Percentiles rank a stretch among this genome's conserved stretches.
These are phyloP conservation scores for Pheosia tremula DNA, from an alignment of 2,888 invertebrate genomes.

Conservation along the genomic window DNA sequence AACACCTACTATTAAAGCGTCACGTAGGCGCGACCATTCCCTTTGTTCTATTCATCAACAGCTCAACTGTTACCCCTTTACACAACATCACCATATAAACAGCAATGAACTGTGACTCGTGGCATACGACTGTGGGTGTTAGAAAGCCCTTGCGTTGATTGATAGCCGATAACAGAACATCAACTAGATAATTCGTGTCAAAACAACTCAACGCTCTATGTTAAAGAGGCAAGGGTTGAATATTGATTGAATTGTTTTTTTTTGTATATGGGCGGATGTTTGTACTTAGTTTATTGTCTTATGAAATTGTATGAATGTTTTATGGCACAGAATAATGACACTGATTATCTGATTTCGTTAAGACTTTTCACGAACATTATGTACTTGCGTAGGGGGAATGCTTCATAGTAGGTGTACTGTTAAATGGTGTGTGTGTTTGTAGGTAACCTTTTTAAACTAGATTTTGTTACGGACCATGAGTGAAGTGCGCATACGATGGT, in stretches of 20 bases:
- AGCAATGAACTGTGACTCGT: constrained; percentile 15
- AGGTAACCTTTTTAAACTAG: too few relatives aligned
- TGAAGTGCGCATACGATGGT: too few relatives aligned
- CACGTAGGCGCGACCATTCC: constrained; percentile 52
- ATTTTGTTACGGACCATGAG: too few relatives aligned
- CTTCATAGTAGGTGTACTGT: too few relatives aligned
- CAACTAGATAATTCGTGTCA: background rate
- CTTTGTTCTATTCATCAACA: constrained; percentile 12
- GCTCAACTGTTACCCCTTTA: background rate
- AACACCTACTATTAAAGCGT: constrained; percentile 36
- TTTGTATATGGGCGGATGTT: constrained; percentile 9
- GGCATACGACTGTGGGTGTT: constrained; percentile 18
- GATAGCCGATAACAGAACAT: constrained; percentile 33
- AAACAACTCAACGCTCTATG: background rate
- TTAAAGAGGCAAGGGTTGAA: background rate
- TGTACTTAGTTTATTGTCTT: constrained; percentile 21
- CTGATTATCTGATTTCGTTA: background rate
- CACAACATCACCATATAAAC: background rate
- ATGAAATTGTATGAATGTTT: constrained; percentile 18
- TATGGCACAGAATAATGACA: background rate
- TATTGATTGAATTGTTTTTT: background rate
- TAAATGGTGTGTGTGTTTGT: too few relatives aligned
- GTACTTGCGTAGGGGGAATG: too few relatives aligned
- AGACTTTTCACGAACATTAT: background rate
- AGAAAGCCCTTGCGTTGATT: constrained; percentile 33